Conservation (phyloP, 2,113 vertebrate genomes). For the Loxodonta africana region DNA sequence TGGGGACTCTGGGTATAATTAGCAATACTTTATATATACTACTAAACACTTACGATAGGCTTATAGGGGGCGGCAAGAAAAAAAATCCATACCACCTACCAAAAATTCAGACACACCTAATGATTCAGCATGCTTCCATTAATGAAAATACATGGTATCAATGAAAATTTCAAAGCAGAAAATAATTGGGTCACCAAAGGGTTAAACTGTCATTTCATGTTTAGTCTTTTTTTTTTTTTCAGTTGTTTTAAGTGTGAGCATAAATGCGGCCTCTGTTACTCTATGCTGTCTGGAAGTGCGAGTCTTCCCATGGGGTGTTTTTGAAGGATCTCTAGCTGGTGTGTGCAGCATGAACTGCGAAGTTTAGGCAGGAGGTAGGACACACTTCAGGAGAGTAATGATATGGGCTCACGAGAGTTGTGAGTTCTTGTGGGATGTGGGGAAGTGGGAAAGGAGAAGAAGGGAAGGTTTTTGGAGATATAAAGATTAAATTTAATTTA, state of each 20-base stretch:
- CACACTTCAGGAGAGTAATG: rapidly evolving
- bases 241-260: background rate
- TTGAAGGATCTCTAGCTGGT: background rate
- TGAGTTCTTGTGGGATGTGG: background rate
- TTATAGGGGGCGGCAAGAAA: too few relatives aligned
- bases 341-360: rapidly evolving
- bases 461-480: background rate
- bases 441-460: background rate
- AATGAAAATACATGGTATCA: too few relatives aligned
- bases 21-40: too few relatives aligned
- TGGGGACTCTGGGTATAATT: too few relatives aligned
- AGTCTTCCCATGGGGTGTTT: background rate
- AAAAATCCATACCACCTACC: too few relatives aligned
- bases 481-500: too few relatives aligned
- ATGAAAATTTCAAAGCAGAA: too few relatives aligned
- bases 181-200: too few relatives aligned
- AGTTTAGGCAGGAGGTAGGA: background rate
- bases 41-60: too few relatives aligned
- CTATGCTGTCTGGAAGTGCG: background rate
- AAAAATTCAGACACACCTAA: too few relatives aligned
- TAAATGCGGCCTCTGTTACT: background rate
- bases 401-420: background rate
- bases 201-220: background rate
- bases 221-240: background rate
- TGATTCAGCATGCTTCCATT: too few relatives aligned